Evolutionary conservation across 23 tunicate genomes (phyloP), one percentile per base, ranked within the genome.

Genomic region (Ascidia mentula): DNA sequence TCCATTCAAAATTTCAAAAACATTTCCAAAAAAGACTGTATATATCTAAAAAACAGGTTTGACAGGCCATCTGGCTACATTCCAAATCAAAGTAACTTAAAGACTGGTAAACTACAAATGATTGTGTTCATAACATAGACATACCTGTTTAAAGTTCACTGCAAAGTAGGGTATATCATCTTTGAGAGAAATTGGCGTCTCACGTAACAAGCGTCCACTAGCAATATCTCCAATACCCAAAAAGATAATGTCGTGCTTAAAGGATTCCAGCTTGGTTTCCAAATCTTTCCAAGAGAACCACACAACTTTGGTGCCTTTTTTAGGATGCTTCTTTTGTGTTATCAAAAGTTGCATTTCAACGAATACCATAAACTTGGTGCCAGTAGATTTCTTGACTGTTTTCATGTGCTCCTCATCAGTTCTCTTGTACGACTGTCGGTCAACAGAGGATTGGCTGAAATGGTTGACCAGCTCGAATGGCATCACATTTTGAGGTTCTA

Each of bases 351-450:
- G 79, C 60, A 93, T 69, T 31, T 93, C 89, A 5, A 75, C 89
- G 84, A 88, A 93, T 24, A 93, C 84, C 24, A 88, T 45, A 81
- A 83, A 93, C 38, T 69, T 60, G 20, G 98, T 74, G 59, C 82
- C 84, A 36, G 72, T 60, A 9, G 70, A 38, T 40, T 69, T 79
- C 91, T 84, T 93, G 0, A 76, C 86, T 36, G 73, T 15, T 31
- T 79, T 36, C 20, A 93, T 88, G 42, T 77, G 77, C 42, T 74
- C 78, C 75, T 37, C 71, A 39, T 93, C 93, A 33, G 84, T 75
- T 69, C 98, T 61, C 35, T 77, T 73, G 70, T 93, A 93, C 1
- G 98, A 84, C 38, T 88, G 93, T 9, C 98, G 70, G 71, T 93
- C 84, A 38, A 84, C 83, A 0, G 81, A 69, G 0, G 82, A 42